These are phyloP conservation scores for Micromesistius poutassou DNA, from an alignment of 2,797 vertebrate genomes.

Conservation along the genomic window DNA sequence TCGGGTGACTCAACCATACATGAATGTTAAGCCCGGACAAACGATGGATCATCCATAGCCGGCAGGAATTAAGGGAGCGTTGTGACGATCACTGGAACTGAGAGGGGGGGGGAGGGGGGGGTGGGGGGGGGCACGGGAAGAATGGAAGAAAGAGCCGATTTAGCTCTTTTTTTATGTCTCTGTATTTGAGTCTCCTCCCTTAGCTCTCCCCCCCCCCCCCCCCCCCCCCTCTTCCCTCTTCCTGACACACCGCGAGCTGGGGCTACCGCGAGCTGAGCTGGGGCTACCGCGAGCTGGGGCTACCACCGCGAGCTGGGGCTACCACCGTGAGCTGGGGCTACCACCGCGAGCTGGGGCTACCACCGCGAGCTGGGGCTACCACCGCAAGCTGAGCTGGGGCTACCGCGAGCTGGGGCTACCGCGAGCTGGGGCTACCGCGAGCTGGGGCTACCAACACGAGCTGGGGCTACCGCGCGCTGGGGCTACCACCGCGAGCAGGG, in stretches of 20 bases:
- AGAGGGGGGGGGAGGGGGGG: background rate
- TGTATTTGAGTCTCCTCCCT: constrained; percentile 52
- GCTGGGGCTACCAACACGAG: no score
- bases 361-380: no score
- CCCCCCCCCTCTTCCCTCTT: constrained; percentile 14
- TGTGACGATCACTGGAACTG: constrained; percentile 66
- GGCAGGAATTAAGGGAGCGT: constrained; percentile 65
- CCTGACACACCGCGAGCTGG: constrained; percentile 59
- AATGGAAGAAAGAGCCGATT: constrained; percentile 46
- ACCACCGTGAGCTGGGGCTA: no score
- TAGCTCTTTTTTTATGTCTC: constrained; percentile 65
- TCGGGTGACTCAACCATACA: constrained; percentile 60
- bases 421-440: no score
- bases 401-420: no score
- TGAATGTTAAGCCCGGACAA: constrained; percentile 66
- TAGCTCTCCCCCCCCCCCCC: background rate
- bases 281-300: no score
- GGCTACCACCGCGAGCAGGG: constrained; percentile 46
- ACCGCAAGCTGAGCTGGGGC: no score
- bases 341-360: constrained; percentile 46
- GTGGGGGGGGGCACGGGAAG: background rate
- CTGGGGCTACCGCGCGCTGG: constrained; percentile 18
- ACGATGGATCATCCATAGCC: constrained; percentile 64
- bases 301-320: no score
- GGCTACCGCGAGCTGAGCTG: background rate